Percentiles rank a stretch among this genome's conserved stretches.
phyloP scores from a whole-genome alignment of 2,888 invertebrate species.

The Escarpia spicata region DNA sequence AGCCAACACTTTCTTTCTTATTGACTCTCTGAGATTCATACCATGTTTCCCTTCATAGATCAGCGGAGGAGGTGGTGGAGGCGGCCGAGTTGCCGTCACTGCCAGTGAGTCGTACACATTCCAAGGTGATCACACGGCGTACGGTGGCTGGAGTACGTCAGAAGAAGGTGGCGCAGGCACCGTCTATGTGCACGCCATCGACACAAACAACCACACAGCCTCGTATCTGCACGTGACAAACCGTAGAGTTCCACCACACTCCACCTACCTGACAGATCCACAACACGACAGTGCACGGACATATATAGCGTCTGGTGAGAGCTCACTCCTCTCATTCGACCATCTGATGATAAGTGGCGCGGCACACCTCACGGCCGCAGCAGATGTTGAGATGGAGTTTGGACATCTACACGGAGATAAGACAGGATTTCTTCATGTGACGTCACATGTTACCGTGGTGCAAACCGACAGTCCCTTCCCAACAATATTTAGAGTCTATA shows the following conservation, averaged over 20 bases:
- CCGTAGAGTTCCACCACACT: conserved; percentile 42
- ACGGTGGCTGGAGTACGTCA: conserved; percentile 47
- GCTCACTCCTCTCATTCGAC: conserved; percentile 39
- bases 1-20: not conserved
- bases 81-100: conserved; percentile 29
- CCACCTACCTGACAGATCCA: conserved; percentile 41
- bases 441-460: conserved; percentile 39
- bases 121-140: conserved; percentile 44
- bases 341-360: conserved; percentile 45
- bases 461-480: conserved; percentile 49
- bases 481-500: conserved; percentile 47
- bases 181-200: conserved; percentile 39
- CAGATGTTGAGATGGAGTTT: conserved; percentile 39
- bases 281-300: conserved; percentile 45
- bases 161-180: conserved; percentile 53
- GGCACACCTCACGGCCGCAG: conserved; percentile 45
- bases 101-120: conserved; percentile 42
- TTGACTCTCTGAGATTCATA: not conserved
- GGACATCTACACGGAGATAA: conserved; percentile 45
- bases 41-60: conserved; percentile 1
- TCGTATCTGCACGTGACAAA: conserved; percentile 46
- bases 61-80: conserved; percentile 28
- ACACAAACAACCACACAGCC: conserved; percentile 26
- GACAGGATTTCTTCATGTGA: conserved; percentile 49
- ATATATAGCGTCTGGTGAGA: conserved; percentile 41